These are phyloP conservation scores for Monopterus albus DNA, from an alignment of 2,113 vertebrate genomes.

Conservation along the genomic window DNA sequence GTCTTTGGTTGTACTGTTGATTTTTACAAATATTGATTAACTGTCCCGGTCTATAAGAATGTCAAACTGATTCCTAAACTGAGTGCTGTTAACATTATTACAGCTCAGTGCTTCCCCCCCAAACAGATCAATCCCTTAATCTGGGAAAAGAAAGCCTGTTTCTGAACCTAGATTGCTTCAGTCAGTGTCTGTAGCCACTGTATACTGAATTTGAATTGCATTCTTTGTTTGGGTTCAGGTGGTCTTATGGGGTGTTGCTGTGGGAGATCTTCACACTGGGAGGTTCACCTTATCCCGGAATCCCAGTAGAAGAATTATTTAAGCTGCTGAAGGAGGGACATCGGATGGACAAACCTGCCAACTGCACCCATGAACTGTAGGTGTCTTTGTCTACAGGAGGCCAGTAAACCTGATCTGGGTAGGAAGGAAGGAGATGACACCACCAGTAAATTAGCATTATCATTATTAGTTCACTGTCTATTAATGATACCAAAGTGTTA, in stretches of 20 bases:
- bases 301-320: conserved; percentile 97
- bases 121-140: neutral
- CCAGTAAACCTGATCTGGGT: neutral
- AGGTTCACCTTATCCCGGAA: conserved; percentile 95
- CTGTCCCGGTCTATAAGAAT: conserved; percentile 25
- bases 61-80: conserved; percentile 34
- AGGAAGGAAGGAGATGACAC: too few species aligned
- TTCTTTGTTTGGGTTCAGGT: conserved; percentile 82
- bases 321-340: conserved; percentile 98
- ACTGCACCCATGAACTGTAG: conserved; percentile 97
- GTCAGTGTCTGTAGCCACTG: conserved; percentile 20
- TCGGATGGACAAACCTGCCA: conserved; percentile 98
- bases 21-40: conserved; percentile 43
- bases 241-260: conserved; percentile 96
- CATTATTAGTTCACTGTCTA: too few species aligned
- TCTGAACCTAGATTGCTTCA: conserved; percentile 6
- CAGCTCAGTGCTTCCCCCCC: conserved; percentile 32
- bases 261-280: conserved; percentile 99
- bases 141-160: neutral
- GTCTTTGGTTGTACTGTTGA: too few species aligned
- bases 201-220: neutral
- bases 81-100: conserved; percentile 11
- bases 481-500: too few species aligned
- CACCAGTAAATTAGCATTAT: too few species aligned
- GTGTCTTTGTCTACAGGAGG: conserved; percentile 49